Conservation (phyloP, 2,888 invertebrate genomes). For the Sinelater perroti region DNA sequence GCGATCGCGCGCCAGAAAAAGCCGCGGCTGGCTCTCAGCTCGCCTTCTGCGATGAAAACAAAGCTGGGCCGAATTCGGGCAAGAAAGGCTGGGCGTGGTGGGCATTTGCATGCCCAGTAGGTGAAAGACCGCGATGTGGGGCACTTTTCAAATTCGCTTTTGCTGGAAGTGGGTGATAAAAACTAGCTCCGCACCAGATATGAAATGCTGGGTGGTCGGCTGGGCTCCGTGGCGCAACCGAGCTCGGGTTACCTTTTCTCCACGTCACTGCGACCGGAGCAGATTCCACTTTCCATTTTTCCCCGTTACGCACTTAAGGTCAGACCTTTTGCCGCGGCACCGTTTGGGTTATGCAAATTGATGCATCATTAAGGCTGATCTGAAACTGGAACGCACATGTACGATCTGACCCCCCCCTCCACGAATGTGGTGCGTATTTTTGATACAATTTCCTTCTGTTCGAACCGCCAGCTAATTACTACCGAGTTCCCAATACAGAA, state of each 20-base stretch:
- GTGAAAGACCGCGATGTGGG: conserved; percentile 53
- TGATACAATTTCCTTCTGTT: too few species aligned
- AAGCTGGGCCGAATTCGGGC: conserved; percentile 20
- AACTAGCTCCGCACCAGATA: conserved; percentile 37
- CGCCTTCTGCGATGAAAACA: conserved; percentile 19
- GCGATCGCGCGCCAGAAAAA: conserved; percentile 11
- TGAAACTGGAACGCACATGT: too few species aligned
- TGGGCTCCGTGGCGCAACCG: conserved; percentile 29
- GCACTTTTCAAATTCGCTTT: conserved; percentile 49
- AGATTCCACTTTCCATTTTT: conserved; percentile 43
- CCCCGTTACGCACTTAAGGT: conserved; percentile 16
- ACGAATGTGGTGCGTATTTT: too few species aligned
- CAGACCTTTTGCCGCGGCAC: too few species aligned
- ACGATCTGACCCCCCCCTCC: too few species aligned
- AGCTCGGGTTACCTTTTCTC: conserved; percentile 32
- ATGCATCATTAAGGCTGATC: too few species aligned
- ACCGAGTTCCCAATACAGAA: background rate
- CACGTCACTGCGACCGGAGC: conserved; percentile 20
- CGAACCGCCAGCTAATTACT: conserved; percentile 1
- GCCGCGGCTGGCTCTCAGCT: conserved; percentile 12
- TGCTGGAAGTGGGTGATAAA: conserved; percentile 36
- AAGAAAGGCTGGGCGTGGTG: conserved; percentile 40
- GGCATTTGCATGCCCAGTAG: conserved; percentile 45
- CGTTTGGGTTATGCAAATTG: conserved; percentile 24
- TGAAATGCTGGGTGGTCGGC: conserved; percentile 28